A percentile compares a stretch with the other conserved stretches of the same genome.
These are phyloP conservation scores for Eutrigla gurnardus DNA, from an alignment of 2,797 vertebrate species.

Conservation along the genomic window DNA sequence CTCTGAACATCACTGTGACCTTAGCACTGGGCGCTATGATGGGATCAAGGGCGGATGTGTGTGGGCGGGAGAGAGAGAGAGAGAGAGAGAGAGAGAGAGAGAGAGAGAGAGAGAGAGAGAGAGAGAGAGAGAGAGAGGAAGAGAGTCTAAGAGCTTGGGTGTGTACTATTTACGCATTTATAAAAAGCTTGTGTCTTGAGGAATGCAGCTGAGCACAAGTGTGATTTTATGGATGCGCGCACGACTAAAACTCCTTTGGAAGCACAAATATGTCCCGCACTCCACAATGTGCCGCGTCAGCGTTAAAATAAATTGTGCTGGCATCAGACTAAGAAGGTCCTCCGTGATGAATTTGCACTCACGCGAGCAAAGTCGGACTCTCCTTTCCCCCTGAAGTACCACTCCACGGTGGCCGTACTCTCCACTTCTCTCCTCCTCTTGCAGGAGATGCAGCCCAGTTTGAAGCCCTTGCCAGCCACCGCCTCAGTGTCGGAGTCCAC, in stretches of 20 bases:
- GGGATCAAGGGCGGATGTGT: constrained; percentile 6
- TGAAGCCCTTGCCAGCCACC: constrained; percentile 86
- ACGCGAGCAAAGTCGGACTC: constrained; percentile 84
- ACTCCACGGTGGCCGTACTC: constrained; percentile 82
- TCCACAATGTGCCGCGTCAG: constrained; percentile 2
- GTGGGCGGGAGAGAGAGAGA: background rate
- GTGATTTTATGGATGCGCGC: constrained; percentile 12
- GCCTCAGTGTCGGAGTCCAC: constrained; percentile 93
- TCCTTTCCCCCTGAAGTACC: constrained; percentile 88
- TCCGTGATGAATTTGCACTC: constrained; percentile 47
- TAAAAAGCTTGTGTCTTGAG: constrained; percentile 27
- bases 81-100: background rate
- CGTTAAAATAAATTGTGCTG: constrained; percentile 3
- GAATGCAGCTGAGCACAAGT: background rate
- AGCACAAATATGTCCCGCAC: background rate
- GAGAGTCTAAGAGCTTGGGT: background rate
- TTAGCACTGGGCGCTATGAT: constrained; percentile 4
- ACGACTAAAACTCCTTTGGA: background rate
- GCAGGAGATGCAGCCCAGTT: constrained; percentile 93
- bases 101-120: background rate
- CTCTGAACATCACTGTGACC: background rate
- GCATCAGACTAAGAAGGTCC: background rate
- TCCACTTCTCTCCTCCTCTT: constrained; percentile 90
- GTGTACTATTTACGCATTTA: constrained; percentile 8
- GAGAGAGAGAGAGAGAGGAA: background rate